phyloP scores from a whole-genome alignment of 2,888 invertebrate species.

The Adela reaumurella region DNA sequence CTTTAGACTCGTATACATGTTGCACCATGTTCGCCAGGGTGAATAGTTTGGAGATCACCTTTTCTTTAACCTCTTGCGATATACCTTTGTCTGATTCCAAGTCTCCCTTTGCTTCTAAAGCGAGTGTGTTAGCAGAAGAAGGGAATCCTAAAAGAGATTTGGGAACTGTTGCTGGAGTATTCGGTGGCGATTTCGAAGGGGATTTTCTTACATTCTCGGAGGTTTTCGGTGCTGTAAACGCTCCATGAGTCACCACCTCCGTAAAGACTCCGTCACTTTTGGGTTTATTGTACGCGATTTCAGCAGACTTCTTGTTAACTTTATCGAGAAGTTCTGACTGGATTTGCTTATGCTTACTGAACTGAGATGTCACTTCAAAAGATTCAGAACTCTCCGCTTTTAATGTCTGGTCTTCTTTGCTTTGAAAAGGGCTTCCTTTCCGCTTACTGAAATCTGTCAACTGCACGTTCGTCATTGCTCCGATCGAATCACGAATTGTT shows the following conservation, averaged over 20 bases:
- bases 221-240: conserved; percentile 32
- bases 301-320: conserved; percentile 38
- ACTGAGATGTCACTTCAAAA: conserved; percentile 20
- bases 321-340: conserved; percentile 37
- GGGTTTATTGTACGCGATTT: conserved; percentile 39
- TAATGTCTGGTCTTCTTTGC: conserved; percentile 16
- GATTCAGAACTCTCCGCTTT: conserved; percentile 13
- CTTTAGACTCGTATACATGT: conserved; percentile 45
- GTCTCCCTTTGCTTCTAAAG: conserved; percentile 42
- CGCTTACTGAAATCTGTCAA: conserved; percentile 33
- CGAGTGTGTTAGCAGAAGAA: conserved; percentile 46
- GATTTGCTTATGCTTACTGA: conserved; percentile 38
- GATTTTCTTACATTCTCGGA: conserved; percentile 16
- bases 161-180: conserved; percentile 23
- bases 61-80: conserved; percentile 39
- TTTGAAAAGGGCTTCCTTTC: conserved; percentile 26
- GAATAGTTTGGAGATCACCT: conserved; percentile 42
- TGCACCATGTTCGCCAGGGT: conserved; percentile 45
- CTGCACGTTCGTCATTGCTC: too few species aligned
- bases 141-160: conserved; percentile 39
- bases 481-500: too few species aligned
- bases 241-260: conserved; percentile 44
- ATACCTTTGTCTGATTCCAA: conserved; percentile 45
- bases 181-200: conserved; percentile 17
- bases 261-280: conserved; percentile 39